These are phyloP conservation scores for Rhagium mordax DNA, from an alignment of 2,888 invertebrate genomes.

Conservation along the genomic window DNA sequence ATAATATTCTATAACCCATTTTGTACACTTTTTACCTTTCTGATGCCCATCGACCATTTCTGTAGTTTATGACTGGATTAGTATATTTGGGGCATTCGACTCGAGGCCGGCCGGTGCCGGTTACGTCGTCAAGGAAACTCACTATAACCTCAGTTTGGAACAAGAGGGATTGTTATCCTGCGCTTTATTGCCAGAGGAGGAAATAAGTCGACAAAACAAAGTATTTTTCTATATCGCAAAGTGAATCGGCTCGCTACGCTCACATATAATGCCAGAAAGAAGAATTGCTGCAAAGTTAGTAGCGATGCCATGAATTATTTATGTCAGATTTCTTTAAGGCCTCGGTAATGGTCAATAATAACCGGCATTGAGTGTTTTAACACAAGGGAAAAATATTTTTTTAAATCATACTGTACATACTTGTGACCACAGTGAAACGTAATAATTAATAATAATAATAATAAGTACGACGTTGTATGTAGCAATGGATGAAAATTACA, in stretches of 20 bases:
- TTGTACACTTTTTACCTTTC: neutral
- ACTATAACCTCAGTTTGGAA: constrained; percentile 5
- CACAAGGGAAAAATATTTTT: too few species aligned
- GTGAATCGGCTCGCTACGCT: neutral
- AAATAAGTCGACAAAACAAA: constrained; percentile 9
- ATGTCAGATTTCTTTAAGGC: neutral
- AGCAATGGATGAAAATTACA: too few species aligned
- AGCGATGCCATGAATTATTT: constrained; percentile 12
- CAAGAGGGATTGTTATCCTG: constrained; percentile 22
- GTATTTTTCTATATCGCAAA: constrained; percentile 22
- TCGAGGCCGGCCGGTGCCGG: neutral
- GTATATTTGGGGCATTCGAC: constrained; percentile 1
- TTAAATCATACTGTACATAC: too few species aligned
- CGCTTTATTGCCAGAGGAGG: constrained; percentile 21
- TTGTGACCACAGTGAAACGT: too few species aligned
- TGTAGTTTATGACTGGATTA: constrained; percentile 13
- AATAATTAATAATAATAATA: too few species aligned
- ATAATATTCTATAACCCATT: too few species aligned
- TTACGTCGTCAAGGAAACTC: constrained; percentile 16
- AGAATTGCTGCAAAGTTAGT: constrained; percentile 3
- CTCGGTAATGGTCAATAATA: neutral
- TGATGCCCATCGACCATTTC: neutral
- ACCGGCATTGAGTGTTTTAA: too few species aligned
- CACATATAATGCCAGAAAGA: constrained; percentile 5
- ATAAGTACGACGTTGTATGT: too few species aligned